A percentile compares a stretch with the other conserved stretches of the same genome.
These are phyloP conservation scores for Thera britannica DNA, from an alignment of 2,888 invertebrate genomes.

Conservation along the genomic window DNA sequence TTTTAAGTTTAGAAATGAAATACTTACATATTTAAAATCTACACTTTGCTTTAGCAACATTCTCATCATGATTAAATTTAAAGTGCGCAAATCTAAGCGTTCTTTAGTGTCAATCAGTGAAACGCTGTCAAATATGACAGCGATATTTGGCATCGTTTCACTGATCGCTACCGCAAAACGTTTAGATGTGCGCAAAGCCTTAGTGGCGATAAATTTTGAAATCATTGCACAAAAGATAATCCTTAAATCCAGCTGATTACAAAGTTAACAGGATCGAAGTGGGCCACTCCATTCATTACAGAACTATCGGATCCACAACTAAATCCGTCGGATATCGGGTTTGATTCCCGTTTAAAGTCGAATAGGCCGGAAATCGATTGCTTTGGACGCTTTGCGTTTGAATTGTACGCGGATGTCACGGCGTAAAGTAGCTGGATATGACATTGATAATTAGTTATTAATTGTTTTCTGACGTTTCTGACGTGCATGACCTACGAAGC, in stretches of 20 bases:
- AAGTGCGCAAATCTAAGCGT: too few relatives aligned
- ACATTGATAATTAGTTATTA: neutral
- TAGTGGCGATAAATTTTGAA: too few relatives aligned
- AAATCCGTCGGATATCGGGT: slow-evolving; percentile 80
- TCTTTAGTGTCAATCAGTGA: too few relatives aligned
- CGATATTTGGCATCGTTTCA: too few relatives aligned
- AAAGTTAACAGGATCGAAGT: slow-evolving; percentile 59
- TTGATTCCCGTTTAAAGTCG: slow-evolving; percentile 84
- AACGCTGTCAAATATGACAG: too few relatives aligned
- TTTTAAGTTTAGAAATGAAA: too few relatives aligned
- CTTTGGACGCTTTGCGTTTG: slow-evolving; percentile 81
- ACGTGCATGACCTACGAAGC: too few relatives aligned
- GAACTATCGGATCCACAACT: slow-evolving; percentile 74
- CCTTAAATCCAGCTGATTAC: slow-evolving; percentile 6
- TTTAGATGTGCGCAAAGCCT: too few relatives aligned
- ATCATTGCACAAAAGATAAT: neutral
- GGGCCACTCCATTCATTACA: slow-evolving; percentile 73
- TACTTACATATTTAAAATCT: too few relatives aligned
- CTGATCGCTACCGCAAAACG: too few relatives aligned
- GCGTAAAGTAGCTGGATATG: slow-evolving; percentile 52
- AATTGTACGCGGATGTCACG: slow-evolving; percentile 66
- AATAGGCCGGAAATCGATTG: slow-evolving; percentile 85
- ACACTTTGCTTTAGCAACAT: too few relatives aligned
- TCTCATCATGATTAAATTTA: too few relatives aligned
- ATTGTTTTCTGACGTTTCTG: neutral